Evolutionary conservation across 2,113 vertebrate genomes (phyloP).

Genomic region (Hymenochirus boettgeri): DNA sequence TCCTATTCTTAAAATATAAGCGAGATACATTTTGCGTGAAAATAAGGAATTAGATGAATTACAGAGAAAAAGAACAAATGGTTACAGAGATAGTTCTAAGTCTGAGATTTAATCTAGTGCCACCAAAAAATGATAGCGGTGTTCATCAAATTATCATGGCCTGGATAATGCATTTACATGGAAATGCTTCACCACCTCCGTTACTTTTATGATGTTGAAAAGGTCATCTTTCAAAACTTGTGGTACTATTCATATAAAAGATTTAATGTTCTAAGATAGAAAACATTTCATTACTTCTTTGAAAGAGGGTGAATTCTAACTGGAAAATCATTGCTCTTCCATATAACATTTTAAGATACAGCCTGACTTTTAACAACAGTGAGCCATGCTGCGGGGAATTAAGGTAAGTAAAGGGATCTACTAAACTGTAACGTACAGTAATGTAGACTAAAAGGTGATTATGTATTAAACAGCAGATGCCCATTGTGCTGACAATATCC

Average conservation of each 20-base stretch:
- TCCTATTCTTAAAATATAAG: conserved; percentile 12
- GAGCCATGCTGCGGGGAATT: neutral
- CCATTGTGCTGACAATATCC: no score
- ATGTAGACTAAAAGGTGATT: no score
- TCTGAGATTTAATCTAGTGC: conserved; percentile 58
- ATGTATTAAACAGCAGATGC: no score
- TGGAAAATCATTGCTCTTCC: conserved; percentile 51
- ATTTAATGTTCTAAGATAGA: conserved; percentile 60
- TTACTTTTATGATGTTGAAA: conserved; percentile 64
- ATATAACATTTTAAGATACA: conserved; percentile 4
- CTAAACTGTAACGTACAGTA: no score
- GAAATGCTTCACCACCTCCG: conserved; percentile 56
- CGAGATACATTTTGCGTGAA: conserved; percentile 26
- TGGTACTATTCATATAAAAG: conserved; percentile 63
- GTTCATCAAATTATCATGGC: conserved; percentile 62
- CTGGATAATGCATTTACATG: conserved; percentile 56
- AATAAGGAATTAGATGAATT: conserved; percentile 27
- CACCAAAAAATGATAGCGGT: conserved; percentile 56
- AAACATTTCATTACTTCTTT: conserved; percentile 58
- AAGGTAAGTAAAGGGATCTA: no score
- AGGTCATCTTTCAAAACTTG: conserved; percentile 67
- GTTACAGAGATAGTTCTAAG: conserved; percentile 53
- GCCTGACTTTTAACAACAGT: neutral
- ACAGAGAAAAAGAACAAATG: conserved; percentile 9
- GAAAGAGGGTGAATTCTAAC: conserved; percentile 54